Evolutionary conservation across 2,113 vertebrate species (phyloP), one percentile per base, ranked within the genome.

Genomic region (Proterorhinus semilunaris): DNA sequence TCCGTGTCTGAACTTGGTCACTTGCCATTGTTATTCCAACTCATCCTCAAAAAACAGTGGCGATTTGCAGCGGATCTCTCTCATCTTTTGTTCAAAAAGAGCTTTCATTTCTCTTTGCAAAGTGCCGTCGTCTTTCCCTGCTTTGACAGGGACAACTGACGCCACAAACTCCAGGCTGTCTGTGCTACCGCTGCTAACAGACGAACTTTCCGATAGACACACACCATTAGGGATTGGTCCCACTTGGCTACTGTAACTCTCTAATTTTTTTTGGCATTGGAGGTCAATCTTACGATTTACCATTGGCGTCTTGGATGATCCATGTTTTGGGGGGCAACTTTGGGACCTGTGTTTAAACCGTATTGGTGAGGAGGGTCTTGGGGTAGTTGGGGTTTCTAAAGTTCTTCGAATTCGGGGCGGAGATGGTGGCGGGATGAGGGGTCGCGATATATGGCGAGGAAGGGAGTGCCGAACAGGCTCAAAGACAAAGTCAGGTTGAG

Each of bases 81-180:
- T 93, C 92, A 99, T 90, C 87, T 95, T 98, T 93, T 96, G 93
- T 75, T 95, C 84, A 80, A 98, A 97, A 86, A 98, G 92, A 72
- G 94, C 93, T 42, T 95, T 96, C 95, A 98, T 95, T 93, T 99
- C 96, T 89, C 95, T 92, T 92, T 98, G 96, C 58, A 97, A 92
- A 59, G 96, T 96, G 82, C 97, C 96, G 57, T 90, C 93, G 46
- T 85, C 92, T 85, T 91, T 92, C 81, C 80, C 89, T 66, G 87
- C 73, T 51, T 86, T 84, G 64, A 89, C 92, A 6, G 92, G 82
- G 67, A 83, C 81, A 70, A 73, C 76, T 69, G n/a, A 82, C 62
- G 91, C 87, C 53, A 86, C 82, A 58, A 91, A 88, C 66, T 94
- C 93, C 77, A 93, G 92, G 77, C 94, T 94, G 85, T 93, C 92